Conservation (phyloP, 2,113 vertebrate genomes). For the Cyprinus carpio region DNA sequence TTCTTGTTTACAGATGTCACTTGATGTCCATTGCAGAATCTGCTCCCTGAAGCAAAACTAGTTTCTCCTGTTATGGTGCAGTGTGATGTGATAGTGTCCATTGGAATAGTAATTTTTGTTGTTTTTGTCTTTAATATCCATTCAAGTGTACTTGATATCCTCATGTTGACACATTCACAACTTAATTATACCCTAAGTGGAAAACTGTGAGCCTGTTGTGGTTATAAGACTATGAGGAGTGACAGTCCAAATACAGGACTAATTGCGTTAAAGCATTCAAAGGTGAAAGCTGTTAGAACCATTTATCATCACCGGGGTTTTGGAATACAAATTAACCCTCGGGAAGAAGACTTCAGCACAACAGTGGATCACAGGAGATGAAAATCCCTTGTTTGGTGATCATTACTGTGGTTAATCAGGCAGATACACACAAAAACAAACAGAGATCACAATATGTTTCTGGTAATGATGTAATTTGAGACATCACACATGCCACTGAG, state of each 20-base stretch:
- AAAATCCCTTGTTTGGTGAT: too few species aligned
- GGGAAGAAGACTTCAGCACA: neutral
- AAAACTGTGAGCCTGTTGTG: neutral
- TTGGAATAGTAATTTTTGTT: neutral
- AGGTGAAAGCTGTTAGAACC: constrained; percentile 6
- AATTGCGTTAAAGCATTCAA: neutral
- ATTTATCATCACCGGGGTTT: neutral
- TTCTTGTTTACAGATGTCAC: neutral
- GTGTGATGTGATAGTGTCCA: neutral
- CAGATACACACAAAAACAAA: too few species aligned
- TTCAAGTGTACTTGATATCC: constrained; percentile 6
- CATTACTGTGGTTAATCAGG: too few species aligned
- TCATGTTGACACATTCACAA: constrained; percentile 25
- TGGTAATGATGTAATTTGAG: too few species aligned
- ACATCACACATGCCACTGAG: too few species aligned
- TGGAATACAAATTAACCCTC: constrained; percentile 3
- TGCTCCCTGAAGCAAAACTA: neutral
- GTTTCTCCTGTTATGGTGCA: neutral
- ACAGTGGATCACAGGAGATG: too few species aligned
- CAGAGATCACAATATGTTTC: too few species aligned
- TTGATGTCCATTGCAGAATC: neutral
- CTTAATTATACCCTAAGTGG: constrained; percentile 32
- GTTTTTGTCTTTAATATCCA: neutral
- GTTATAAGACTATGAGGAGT: neutral
- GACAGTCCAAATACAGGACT: neutral